These are phyloP conservation scores for Lipophrys pholis DNA, from an alignment of 2,113 vertebrate species.

Conservation along the genomic window DNA sequence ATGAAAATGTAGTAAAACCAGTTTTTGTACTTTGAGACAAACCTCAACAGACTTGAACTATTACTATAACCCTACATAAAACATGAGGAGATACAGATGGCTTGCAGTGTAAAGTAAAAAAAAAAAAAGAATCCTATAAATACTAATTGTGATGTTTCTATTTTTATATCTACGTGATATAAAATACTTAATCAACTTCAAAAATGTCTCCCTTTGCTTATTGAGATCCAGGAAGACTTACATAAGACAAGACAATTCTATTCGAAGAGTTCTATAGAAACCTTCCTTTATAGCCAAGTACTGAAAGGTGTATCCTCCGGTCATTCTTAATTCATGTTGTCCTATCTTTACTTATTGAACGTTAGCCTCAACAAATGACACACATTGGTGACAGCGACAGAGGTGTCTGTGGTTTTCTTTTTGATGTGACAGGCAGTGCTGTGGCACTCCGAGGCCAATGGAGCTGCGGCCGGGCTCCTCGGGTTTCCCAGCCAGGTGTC, in stretches of 20 bases:
- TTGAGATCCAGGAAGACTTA: neutral
- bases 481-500: conserved; percentile 74
- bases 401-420: conserved; percentile 38
- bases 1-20: no score
- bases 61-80: neutral
- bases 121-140: neutral
- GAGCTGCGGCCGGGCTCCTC: conserved; percentile 49
- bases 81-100: neutral
- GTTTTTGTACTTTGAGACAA: no score
- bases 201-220: no score
- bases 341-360: conserved; percentile 69
- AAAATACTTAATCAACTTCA: no score
- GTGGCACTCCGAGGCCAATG: conserved; percentile 29
- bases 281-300: neutral
- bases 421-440: conserved; percentile 45
- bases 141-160: no score
- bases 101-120: neutral
- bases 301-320: conserved; percentile 8
- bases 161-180: no score
- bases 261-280: neutral
- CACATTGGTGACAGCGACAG: conserved; percentile 37
- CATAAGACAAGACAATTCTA: neutral
- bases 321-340: conserved; percentile 61
- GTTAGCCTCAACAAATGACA: conserved; percentile 29
- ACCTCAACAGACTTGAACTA: no score